These are phyloP conservation scores for Thalpophila matura DNA, from an alignment of 2,888 invertebrate genomes.

Conservation along the genomic window DNA sequence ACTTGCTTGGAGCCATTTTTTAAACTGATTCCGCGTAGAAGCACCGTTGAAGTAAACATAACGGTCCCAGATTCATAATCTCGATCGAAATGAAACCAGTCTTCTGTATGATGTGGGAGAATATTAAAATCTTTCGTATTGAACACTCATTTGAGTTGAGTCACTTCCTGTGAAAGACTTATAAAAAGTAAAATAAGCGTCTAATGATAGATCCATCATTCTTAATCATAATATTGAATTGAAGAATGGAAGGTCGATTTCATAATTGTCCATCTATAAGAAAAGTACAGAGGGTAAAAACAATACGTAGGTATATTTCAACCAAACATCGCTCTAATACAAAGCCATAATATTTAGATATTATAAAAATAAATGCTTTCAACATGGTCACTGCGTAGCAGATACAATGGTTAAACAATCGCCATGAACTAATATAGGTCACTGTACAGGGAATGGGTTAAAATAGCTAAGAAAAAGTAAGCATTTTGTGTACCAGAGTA, in stretches of 20 bases:
- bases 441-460: no score
- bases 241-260: background rate
- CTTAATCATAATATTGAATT: conserved; percentile 2
- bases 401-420: no score
- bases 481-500: no score
- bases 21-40: conserved; percentile 3
- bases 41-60: conserved; percentile 2
- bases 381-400: no score
- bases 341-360: no score
- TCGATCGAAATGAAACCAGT: conserved; percentile 13
- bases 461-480: no score
- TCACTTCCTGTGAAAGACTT: conserved; percentile 4
- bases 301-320: no score
- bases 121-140: background rate
- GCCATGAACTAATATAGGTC: no score
- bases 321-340: no score
- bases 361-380: no score
- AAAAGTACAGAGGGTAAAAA: no score
- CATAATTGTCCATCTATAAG: no score
- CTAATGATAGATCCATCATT: background rate
- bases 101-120: conserved; percentile 15
- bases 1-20: background rate
- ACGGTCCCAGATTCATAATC: background rate
- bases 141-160: conserved; percentile 6
- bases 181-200: background rate